Evolutionary conservation across 1,140 invertebrate genomes (phyloP).

Genomic region (Anastrepha ludens): DNA sequence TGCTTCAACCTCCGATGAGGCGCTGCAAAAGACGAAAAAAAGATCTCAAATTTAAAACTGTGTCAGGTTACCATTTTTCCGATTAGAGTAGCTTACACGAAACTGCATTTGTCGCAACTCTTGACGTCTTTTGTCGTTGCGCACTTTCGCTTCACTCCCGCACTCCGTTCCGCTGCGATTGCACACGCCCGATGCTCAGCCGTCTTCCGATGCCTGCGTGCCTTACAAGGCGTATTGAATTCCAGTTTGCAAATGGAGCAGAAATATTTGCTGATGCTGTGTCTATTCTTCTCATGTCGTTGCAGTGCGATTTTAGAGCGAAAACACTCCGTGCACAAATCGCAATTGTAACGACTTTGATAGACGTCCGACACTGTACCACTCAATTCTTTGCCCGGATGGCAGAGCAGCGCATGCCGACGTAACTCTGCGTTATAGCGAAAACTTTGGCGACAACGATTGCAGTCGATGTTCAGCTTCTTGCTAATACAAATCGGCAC

Average conservation of each 20-base stretch:
- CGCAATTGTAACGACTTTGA: conserved; percentile 79
- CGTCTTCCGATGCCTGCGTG: conserved; percentile 81
- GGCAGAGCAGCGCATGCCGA: conserved; percentile 77
- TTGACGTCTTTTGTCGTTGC: conserved; percentile 56
- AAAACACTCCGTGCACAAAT: conserved; percentile 77
- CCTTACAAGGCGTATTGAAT: conserved; percentile 79
- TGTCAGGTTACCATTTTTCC: too few species aligned
- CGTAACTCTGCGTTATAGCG: conserved; percentile 83
- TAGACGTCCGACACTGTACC: conserved; percentile 79
- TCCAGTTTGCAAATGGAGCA: conserved; percentile 81
- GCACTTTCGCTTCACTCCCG: background rate
- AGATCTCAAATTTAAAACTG: too few species aligned
- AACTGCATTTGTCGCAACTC: conserved; percentile 79
- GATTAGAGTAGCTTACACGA: conserved; percentile 58
- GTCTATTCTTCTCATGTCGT: conserved; percentile 78
- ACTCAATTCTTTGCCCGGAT: conserved; percentile 56
- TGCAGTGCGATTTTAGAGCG: conserved; percentile 80
- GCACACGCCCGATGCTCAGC: conserved; percentile 75
- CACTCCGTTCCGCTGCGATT: conserved; percentile 9
- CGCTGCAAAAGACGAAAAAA: background rate
- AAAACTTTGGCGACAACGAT: conserved; percentile 79
- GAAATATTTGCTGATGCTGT: conserved; percentile 78
- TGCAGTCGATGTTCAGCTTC: conserved; percentile 79
- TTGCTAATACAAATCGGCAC: conserved; percentile 87
- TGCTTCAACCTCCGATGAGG: conserved; percentile 50